A percentile compares a stretch with the other conserved stretches of the same genome.
phyloP scores from a whole-genome alignment of 2,888 invertebrate species.

The Lathronympha strigana region DNA sequence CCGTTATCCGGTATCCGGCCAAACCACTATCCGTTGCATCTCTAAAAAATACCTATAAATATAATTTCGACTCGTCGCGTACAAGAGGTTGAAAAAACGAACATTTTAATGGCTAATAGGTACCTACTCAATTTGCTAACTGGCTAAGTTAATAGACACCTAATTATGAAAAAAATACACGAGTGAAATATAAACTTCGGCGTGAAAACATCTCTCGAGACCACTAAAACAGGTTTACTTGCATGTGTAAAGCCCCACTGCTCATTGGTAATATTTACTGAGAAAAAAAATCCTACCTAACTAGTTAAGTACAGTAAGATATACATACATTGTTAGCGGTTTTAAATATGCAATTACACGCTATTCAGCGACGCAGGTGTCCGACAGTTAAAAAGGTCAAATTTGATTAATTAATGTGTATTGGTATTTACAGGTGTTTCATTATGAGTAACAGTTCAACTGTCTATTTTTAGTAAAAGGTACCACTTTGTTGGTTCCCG shows the following conservation, averaged over 20 bases:
- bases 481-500: too few species aligned
- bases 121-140: background rate
- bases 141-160: background rate
- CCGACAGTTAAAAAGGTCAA: slow-evolving; percentile 35
- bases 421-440: slow-evolving; percentile 38
- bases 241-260: background rate
- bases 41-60: too few species aligned
- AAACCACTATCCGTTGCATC: too few species aligned
- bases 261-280: background rate
- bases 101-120: background rate
- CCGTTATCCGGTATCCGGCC: too few species aligned
- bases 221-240: slow-evolving; percentile 27
- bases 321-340: slow-evolving; percentile 23
- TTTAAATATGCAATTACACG: slow-evolving; percentile 43
- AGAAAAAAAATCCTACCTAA: slow-evolving; percentile 17
- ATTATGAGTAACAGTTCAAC: background rate
- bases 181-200: background rate
- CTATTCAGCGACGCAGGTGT: slow-evolving; percentile 42
- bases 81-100: too few species aligned
- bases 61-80: too few species aligned
- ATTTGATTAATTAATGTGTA: slow-evolving; percentile 35
- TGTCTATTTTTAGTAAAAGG: too few species aligned
- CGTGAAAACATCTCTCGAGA: background rate
- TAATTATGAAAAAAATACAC: background rate
- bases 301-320: slow-evolving; percentile 20